Percentiles rank a stretch among this genome's conserved stretches.
These are phyloP conservation scores for Xylota segnis DNA, from an alignment of 2,888 invertebrate genomes.

Conservation along the genomic window DNA sequence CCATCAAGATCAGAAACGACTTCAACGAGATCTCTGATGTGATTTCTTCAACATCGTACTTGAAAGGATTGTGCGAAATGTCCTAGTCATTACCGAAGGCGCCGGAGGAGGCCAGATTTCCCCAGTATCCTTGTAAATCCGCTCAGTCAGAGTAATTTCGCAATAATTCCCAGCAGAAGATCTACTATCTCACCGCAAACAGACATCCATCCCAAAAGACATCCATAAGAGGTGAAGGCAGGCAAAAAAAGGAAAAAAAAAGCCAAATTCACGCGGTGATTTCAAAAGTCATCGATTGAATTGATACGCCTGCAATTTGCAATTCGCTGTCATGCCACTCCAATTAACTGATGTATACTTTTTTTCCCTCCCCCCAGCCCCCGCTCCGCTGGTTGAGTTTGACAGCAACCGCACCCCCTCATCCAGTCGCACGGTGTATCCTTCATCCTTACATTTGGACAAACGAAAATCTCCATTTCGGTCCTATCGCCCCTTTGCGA, in stretches of 20 bases:
- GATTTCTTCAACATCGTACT: no score
- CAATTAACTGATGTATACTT: conserved; percentile 72
- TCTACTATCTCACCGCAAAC: conserved; percentile 39
- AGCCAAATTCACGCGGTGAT: conserved; percentile 68
- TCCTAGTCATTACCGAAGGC: no score
- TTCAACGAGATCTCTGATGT: no score
- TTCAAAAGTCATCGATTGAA: conserved; percentile 76
- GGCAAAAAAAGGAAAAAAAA: conserved; percentile 17
- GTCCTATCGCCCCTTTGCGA: conserved; percentile 67
- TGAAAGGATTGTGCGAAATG: no score
- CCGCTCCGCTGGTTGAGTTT: conserved; percentile 29
- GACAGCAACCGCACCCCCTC: conserved; percentile 35
- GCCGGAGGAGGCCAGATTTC: no score
- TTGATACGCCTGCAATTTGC: conserved; percentile 77
- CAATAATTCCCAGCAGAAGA: neutral
- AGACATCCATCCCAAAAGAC: conserved; percentile 30
- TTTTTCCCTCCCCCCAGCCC: neutral
- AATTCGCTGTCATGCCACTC: conserved; percentile 74
- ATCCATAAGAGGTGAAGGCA: conserved; percentile 4
- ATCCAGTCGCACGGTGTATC: conserved; percentile 17
- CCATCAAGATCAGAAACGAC: no score
- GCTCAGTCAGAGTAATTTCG: neutral
- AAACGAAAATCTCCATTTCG: conserved; percentile 71
- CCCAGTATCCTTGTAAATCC: neutral
- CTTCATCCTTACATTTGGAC: conserved; percentile 63